Evolutionary conservation across 2,113 vertebrate species (phyloP), one percentile per base, ranked within the genome.

Genomic region (Anolis sagrei): DNA sequence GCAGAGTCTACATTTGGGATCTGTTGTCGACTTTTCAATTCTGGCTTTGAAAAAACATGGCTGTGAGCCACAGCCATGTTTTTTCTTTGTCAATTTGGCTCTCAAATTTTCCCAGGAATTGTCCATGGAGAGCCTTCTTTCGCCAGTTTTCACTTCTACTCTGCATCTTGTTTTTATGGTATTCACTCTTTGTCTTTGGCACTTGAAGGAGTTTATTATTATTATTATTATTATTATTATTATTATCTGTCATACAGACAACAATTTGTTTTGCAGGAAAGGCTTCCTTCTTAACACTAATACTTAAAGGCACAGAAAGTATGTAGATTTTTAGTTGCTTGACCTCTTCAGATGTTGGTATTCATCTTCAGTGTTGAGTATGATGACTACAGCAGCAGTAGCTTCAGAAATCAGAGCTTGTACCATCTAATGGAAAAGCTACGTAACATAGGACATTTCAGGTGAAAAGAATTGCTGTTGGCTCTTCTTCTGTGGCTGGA

Each of bases 261-360:
- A 79, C 70, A 36, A 44, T 75, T 89, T 83, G 83, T 61, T 81
- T 82, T 49, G 87, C 87, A 84, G 88, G 81, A 89, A 88, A 58
- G 10, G 32, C 49, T 32, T 66, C 49, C 80, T 76, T 77, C 25
- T 76, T 76, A 72, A 34, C 87, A 77, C 92, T 91, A 89, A 77
- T 84, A 87, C 92, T 94, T 94, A 84, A 92, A 92, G 92, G 87
- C 90, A 89, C 89, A 92, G 90, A 90, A 95, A 72, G 90, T 93
- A 58, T 73, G 84, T 58, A 58, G 73, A n/a, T 95, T 72, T 86
- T 92, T 70, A 90, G 70, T 91, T 68, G 91, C 95, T 92, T 80
- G 90, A 64, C 58, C 85, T 68, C 89, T 86, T 62, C 75, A 86
- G 83, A 76, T 48, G 76, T 7, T 8, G 32, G 77, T 93, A 0